A percentile compares a stretch with the other conserved stretches of the same genome.
phyloP scores from a whole-genome alignment of 2,888 invertebrate species.

The Leistus spinibarbis region DNA sequence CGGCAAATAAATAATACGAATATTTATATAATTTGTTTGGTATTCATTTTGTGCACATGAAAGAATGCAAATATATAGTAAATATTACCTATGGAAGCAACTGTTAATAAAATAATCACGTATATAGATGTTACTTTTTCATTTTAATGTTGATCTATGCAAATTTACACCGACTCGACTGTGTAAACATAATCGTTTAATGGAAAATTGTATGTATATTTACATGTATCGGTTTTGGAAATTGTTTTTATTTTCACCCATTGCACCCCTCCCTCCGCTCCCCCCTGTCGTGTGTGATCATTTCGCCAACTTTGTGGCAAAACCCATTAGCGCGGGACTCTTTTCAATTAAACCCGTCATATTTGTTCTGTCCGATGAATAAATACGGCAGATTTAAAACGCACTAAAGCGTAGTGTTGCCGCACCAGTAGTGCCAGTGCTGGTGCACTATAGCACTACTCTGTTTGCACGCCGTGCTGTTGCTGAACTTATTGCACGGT shows the following conservation, averaged over 20 bases:
- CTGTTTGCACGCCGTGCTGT: neutral
- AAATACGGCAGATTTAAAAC: constrained; percentile 39
- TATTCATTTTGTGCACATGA: neutral
- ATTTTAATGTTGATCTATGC: constrained; percentile 24
- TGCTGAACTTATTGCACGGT: neutral
- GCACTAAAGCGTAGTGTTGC: constrained; percentile 27
- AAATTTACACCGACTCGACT: constrained; percentile 10
- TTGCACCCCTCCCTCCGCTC: neutral
- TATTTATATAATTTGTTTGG: neutral
- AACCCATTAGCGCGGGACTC: constrained; percentile 31
- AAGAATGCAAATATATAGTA: neutral
- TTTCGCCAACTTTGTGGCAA: neutral
- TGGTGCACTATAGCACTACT: neutral
- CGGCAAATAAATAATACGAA: no score
- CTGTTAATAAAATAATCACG: neutral
- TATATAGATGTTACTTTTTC: no score
- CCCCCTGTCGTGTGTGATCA: neutral
- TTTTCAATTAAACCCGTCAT: constrained; percentile 37
- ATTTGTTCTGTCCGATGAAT: constrained; percentile 37
- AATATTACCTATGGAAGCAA: neutral
- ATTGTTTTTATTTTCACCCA: neutral
- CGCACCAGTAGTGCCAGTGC: neutral
- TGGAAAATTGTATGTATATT: constrained; percentile 19
- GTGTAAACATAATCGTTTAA: constrained; percentile 12
- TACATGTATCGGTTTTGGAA: neutral